Conservation (phyloP, 2,888 invertebrate genomes). For the Caenorhabditis sinica region DNA sequence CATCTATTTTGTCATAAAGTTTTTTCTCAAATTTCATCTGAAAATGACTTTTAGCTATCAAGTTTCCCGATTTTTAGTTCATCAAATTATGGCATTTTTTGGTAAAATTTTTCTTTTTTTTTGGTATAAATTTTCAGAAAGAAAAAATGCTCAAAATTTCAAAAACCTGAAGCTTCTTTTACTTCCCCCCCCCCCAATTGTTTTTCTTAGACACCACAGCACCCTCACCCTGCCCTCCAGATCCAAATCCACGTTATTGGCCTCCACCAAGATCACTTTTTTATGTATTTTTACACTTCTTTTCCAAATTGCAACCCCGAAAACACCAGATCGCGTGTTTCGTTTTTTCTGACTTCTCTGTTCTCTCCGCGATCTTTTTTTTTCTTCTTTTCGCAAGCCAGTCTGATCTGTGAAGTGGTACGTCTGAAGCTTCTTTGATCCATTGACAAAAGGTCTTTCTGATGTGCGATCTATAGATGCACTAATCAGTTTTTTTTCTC, state of each 20-base stretch:
- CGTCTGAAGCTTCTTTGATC: slow-evolving; percentile 59
- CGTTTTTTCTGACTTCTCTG: slow-evolving; percentile 24
- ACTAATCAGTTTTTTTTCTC: slow-evolving; percentile 38
- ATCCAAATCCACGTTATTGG: slow-evolving; percentile 47
- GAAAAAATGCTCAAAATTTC: too few species aligned
- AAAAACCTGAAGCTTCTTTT: too few species aligned
- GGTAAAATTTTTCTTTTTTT: too few species aligned
- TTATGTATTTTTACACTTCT: slow-evolving; percentile 14
- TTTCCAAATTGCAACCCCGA: neutral
- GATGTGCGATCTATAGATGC: slow-evolving; percentile 34
- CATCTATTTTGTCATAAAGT: too few species aligned
- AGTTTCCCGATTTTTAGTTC: too few species aligned
- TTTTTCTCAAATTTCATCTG: too few species aligned
- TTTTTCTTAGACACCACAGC: slow-evolving; percentile 22
- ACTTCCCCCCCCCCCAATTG: too few species aligned
- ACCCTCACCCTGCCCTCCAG: slow-evolving; percentile 8
- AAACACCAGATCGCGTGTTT: slow-evolving; percentile 33
- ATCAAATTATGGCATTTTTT: too few species aligned
- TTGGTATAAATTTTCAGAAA: too few species aligned
- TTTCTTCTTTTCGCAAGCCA: neutral
- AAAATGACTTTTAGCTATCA: too few species aligned
- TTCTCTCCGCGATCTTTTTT: neutral
- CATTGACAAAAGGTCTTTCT: neutral
- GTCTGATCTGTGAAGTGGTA: slow-evolving; percentile 53
- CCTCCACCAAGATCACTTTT: slow-evolving; percentile 21